Conservation (phyloP, 2,888 invertebrate genomes). For the Ferdinandea cuprea region DNA sequence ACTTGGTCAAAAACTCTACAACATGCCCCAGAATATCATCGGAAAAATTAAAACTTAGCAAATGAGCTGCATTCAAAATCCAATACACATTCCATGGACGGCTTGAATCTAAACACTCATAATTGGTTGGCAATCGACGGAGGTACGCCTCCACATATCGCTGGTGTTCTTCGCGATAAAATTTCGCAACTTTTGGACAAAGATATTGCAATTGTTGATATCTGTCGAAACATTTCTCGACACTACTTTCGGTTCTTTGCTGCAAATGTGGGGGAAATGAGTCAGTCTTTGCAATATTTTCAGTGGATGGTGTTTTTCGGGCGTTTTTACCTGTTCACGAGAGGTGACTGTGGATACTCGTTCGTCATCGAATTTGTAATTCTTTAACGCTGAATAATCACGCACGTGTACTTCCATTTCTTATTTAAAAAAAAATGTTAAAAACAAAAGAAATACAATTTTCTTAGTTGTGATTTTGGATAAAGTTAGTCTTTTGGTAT, state of each 20-base stretch:
- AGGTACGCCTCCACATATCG: constrained; percentile 88
- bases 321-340: constrained; percentile 84
- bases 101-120: constrained; percentile 95
- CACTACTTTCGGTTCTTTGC: constrained; percentile 85
- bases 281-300: constrained; percentile 12
- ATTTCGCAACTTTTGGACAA: constrained; percentile 85
- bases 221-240: constrained; percentile 84
- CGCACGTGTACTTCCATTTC: constrained; percentile 77
- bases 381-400: constrained; percentile 78
- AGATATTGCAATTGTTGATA: constrained; percentile 83
- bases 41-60: constrained; percentile 87
- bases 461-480: constrained; percentile 29
- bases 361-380: constrained; percentile 86
- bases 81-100: constrained; percentile 99
- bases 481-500: constrained; percentile 33
- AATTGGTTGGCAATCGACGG: constrained; percentile 87
- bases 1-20: constrained; percentile 86
- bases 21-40: constrained; percentile 85
- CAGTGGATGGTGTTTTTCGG: constrained; percentile 19
- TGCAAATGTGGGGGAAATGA: constrained; percentile 76
- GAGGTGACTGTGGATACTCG: constrained; percentile 85
- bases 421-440: constrained; percentile 52
- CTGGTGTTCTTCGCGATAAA: constrained; percentile 87
- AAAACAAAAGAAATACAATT: constrained; percentile 63
- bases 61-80: constrained; percentile 95